Evolutionary conservation across 2,888 invertebrate genomes (phyloP), one percentile per base, ranked within the genome.

Genomic region (Phanerotoma sp.): DNA sequence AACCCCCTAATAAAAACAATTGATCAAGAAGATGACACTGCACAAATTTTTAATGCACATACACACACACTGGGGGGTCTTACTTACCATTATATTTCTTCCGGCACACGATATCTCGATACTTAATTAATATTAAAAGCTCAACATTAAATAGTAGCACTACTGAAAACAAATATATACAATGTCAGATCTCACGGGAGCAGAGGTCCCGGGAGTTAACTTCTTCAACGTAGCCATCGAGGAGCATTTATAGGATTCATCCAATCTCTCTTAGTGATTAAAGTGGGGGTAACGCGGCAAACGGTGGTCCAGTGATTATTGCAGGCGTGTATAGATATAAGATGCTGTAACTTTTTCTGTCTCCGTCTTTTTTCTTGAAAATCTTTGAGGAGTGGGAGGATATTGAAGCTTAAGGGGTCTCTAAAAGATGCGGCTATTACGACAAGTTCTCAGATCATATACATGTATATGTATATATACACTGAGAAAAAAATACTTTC

Each of bases 221-320:
- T 71, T 70, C 67, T 70, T 62, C 65, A 57, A 62, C 61, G 62
- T 60, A 62, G 40, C 62, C 53, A 64, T 67, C 69, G 68, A 69
- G 66, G 69, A 70, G 73, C 75, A 77, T 77, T 77, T 77, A 77
- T 77, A 77, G 77, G 77, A 77, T 77, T 75, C 74, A 71, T 67
- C 68, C 64, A 68, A 70, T 73, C 63, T 60, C 50, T 54, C 49
- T 44, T 48, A n/a, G 47, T 42, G 30, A 56, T 33, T n/a, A 47
- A 50, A 57, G 69, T 65, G 66, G 66, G 66, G 66, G 68, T 52
- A 58, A 62, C 33, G 57, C 58, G 54, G 57, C 56, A 61, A 56
- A 60, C 61, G 68, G 63, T 63, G 71, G 69, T 74, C 72, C 72
- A 71, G 65, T 60, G 68, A 69, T 71, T 67, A 66, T 68, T 61